Evolutionary conservation across 2,113 vertebrate genomes (phyloP), one percentile per base, ranked within the genome.

Genomic region (Choloepus hoffmanni): DNA sequence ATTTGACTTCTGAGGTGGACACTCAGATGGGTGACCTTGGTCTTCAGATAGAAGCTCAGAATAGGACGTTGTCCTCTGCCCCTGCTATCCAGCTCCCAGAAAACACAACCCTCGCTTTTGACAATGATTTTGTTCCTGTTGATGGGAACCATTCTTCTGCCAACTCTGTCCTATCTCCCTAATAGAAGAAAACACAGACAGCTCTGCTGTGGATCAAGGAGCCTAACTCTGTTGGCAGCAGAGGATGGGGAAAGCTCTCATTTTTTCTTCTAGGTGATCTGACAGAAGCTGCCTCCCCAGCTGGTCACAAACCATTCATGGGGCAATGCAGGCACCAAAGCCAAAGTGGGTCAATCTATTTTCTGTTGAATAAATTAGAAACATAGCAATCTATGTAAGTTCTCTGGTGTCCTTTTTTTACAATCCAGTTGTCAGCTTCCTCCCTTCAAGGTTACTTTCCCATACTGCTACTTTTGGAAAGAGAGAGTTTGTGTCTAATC

Each of bases 311-410:
- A 26, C 45, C 33, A 24, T 68, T 89, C 55, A 63, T 33, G 26
- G 62, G 40, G 18, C 24, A 60, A 30, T 58, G 10, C 18, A 45
- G 70, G 30, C 16, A 83, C n/a, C 73, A 70, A 84, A 81, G 43
- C 40, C 65, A 40, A 30, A 70, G 7, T 72, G n/a, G 83, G 48
- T 18, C 33, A 3, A 33, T 84, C 15, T 86, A 30, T 85, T 86
- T 83, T 92, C 60, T 93, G 26, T 68, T 30, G 7, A 97, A 93
- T 97, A 97, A 97, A 97, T 43, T 86, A 12, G 33, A 90, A 92
- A 67, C 28, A 33, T 15, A 86, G 94, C 28, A 89, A 87, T 58
- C 21, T 4, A 11, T 40, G n/a, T 45, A 76, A 65, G 63, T 84
- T 68, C 23, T 76, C 63, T 76, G 50, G 58, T 14, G 5, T 74